Conservation (phyloP, 1,140 invertebrate species). For the Drosophila willistoni region DNA sequence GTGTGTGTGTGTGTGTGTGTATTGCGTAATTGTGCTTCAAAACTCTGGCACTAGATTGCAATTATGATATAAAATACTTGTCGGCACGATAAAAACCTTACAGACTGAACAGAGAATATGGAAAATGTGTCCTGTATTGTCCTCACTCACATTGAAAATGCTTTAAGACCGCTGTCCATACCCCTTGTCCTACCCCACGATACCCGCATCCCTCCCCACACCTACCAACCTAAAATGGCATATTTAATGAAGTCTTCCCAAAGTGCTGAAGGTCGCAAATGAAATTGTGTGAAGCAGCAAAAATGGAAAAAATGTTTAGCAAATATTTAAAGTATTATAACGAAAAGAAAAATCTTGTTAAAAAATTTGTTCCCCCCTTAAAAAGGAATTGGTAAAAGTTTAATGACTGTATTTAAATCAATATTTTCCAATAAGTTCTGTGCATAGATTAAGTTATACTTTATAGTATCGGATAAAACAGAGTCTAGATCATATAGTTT, state of each 20-base stretch:
- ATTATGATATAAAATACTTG: conserved; percentile 76
- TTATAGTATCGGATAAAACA: too few relatives aligned
- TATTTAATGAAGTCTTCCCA: conserved; percentile 12
- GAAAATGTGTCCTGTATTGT: conserved; percentile 11
- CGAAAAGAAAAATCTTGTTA: neutral
- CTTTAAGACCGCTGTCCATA: neutral
- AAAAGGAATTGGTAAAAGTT: neutral
- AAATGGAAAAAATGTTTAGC: neutral
- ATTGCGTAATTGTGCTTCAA: conserved; percentile 57
- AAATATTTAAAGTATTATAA: conserved; percentile 14
- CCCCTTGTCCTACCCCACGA: neutral
- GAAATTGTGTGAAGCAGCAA: neutral
- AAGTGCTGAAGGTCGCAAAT: conserved; percentile 5
- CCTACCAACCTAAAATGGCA: neutral
- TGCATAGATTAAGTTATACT: neutral
- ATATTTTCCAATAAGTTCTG: neutral
- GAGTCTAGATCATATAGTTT: too few relatives aligned
- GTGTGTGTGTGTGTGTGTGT: conserved; percentile 23
- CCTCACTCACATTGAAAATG: conserved; percentile 17
- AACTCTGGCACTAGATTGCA: conserved; percentile 69
- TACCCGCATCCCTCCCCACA: neutral
- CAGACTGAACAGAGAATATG: neutral
- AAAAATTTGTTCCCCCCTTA: neutral
- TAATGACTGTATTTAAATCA: neutral
- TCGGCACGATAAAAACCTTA: conserved; percentile 40